Evolutionary conservation across 2,113 vertebrate genomes (phyloP).

Genomic region (Blennius ocellaris): DNA sequence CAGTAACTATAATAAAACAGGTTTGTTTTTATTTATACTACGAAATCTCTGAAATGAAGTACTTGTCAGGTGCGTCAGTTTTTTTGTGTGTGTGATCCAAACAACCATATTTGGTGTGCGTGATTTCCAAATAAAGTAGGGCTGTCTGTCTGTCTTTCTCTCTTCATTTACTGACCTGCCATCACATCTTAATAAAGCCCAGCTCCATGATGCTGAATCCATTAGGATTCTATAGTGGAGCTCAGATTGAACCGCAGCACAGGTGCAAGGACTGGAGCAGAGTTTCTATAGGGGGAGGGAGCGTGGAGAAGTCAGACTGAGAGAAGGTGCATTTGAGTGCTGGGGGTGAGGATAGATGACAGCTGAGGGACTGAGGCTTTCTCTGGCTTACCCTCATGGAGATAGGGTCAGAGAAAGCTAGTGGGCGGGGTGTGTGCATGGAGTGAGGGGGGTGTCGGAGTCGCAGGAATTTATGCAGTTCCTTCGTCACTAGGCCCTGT

Average conservation of each 20-base stretch:
- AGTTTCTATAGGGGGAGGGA: conserved; percentile 54
- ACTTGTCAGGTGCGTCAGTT: neutral
- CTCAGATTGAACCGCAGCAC: conserved; percentile 69
- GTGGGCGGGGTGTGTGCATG: conserved; percentile 19
- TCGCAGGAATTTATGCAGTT: conserved; percentile 63
- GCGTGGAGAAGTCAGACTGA: conserved; percentile 56
- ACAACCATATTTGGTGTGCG: neutral
- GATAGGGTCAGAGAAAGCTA: conserved; percentile 76
- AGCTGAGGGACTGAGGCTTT: conserved; percentile 80
- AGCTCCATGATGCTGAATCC: conserved; percentile 51
- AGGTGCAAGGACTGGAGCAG: conserved; percentile 72
- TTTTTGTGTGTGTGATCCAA: neutral
- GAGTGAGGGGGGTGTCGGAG: conserved; percentile 7
- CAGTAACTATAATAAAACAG: no score
- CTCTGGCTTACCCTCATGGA: conserved; percentile 63
- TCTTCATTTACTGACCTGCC: conserved; percentile 21
- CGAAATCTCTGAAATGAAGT: neutral
- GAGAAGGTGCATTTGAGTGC: conserved; percentile 71
- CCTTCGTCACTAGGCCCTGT: conserved; percentile 65
- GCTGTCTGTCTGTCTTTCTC: neutral
- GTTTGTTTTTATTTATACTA: neutral
- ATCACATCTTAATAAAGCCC: conserved; percentile 47
- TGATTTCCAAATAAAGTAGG: conserved; percentile 13
- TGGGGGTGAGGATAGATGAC: conserved; percentile 77
- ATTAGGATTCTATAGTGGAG: conserved; percentile 64